Percentiles rank a stretch among this genome's conserved stretches.
Evolutionary conservation across 2,888 invertebrate species (phyloP).

Genomic region (Helleia helle): DNA sequence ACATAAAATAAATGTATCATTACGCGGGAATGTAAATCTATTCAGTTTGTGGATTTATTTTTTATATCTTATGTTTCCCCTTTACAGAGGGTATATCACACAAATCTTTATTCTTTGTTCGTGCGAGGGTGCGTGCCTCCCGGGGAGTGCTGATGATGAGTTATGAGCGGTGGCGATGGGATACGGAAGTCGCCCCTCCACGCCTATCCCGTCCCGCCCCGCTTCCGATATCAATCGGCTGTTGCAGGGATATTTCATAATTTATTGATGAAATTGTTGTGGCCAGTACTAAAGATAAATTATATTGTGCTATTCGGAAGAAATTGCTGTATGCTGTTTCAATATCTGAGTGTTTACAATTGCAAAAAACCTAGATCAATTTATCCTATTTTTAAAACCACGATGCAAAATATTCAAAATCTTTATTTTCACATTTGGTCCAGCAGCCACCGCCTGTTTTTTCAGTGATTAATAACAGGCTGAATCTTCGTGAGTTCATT

Average conservation of each 20-base stretch:
- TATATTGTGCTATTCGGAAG: neutral
- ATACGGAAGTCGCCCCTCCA: slow-evolving; percentile 62
- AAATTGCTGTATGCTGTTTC: no score
- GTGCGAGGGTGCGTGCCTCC: slow-evolving; percentile 47
- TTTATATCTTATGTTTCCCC: slow-evolving; percentile 40
- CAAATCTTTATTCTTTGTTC: slow-evolving; percentile 66
- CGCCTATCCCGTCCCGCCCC: slow-evolving; percentile 48
- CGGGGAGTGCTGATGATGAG: slow-evolving; percentile 65
- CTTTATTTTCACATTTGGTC: no score
- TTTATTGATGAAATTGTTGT: slow-evolving; percentile 39
- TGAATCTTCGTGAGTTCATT: no score
- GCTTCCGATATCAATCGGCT: slow-evolving; percentile 65
- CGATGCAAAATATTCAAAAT: no score
- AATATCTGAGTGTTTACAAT: no score
- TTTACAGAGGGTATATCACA: slow-evolving; percentile 52
- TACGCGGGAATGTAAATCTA: slow-evolving; percentile 1
- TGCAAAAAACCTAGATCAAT: no score
- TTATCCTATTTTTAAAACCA: no score
- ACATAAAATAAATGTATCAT: slow-evolving; percentile 4
- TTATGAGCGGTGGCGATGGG: slow-evolving; percentile 47
- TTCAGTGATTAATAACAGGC: no score
- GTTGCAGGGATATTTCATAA: slow-evolving; percentile 51
- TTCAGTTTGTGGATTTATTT: slow-evolving; percentile 25
- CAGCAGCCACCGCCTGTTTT: no score
- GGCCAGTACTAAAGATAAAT: neutral